Evolutionary conservation across 2,797 vertebrate genomes (phyloP).

Genomic region (Eupleurogrammus muticus): DNA sequence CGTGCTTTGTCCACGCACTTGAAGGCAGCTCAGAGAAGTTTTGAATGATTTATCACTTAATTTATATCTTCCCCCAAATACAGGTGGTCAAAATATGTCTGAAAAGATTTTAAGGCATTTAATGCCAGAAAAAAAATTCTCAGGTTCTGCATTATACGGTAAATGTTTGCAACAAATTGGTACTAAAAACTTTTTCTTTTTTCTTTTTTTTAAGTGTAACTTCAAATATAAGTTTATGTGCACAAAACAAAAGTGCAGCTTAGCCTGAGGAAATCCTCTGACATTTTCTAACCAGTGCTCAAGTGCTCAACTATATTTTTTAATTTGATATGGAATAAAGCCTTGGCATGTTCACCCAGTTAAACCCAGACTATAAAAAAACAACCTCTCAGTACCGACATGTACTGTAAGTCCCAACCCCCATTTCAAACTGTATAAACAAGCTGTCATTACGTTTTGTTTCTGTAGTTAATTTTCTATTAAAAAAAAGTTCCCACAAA

Average conservation of each 20-base stretch:
- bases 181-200: constrained; percentile 1
- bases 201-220: neutral
- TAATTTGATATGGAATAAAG: constrained; percentile 1
- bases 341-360: constrained; percentile 8
- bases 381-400: neutral
- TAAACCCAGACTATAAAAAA: neutral
- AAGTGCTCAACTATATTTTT: neutral
- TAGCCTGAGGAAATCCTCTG: constrained; percentile 7
- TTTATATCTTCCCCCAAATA: neutral
- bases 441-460: constrained; percentile 1
- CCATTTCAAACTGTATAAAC: constrained; percentile 2
- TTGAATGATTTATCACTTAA: constrained; percentile 4
- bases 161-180: constrained; percentile 25
- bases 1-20: constrained; percentile 5
- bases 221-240: constrained; percentile 11
- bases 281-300: constrained; percentile 5
- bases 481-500: constrained; percentile 22
- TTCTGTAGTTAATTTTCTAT: constrained; percentile 2
- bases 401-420: neutral
- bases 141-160: constrained; percentile 38
- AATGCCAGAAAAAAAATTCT: constrained; percentile 17
- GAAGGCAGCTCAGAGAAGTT: neutral
- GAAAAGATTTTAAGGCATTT: constrained; percentile 24
- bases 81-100: constrained; percentile 1
- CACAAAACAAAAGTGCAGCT: constrained; percentile 43